These are phyloP conservation scores for Apodemus speciosus DNA, from an alignment of 2,113 vertebrate species.

Conservation along the genomic window DNA sequence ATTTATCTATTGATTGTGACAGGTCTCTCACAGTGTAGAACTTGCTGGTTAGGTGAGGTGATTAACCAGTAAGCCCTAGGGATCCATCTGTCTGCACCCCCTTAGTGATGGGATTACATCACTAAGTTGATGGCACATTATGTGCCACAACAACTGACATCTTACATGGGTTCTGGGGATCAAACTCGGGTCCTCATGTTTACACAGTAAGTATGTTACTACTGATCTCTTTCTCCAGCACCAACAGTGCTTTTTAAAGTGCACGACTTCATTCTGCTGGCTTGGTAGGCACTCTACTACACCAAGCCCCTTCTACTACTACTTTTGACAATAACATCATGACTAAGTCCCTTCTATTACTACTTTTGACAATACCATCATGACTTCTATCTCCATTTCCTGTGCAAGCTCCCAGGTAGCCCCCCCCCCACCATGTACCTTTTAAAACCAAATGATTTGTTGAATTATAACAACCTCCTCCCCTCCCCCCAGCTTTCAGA, in stretches of 20 bases:
- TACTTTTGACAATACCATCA: background rate
- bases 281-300: background rate
- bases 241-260: background rate
- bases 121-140: too few species aligned
- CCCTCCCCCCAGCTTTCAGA: background rate
- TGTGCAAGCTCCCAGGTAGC: background rate
- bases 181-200: background rate
- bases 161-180: background rate
- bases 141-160: background rate
- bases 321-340: slow-evolving; percentile 12
- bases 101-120: background rate
- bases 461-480: background rate
- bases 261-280: accelerated
- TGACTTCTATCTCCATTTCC: background rate
- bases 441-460: background rate
- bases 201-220: background rate
- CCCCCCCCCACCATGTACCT: background rate
- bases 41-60: background rate
- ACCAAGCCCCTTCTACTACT: background rate
- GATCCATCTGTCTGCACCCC: background rate
- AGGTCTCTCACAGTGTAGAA: background rate
- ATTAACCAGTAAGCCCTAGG: background rate
- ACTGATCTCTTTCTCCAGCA: background rate
- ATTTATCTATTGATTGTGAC: background rate
- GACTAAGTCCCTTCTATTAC: background rate